Evolutionary conservation across 1,140 invertebrate species (phyloP).

Genomic region (Diachasma alloeum): DNA sequence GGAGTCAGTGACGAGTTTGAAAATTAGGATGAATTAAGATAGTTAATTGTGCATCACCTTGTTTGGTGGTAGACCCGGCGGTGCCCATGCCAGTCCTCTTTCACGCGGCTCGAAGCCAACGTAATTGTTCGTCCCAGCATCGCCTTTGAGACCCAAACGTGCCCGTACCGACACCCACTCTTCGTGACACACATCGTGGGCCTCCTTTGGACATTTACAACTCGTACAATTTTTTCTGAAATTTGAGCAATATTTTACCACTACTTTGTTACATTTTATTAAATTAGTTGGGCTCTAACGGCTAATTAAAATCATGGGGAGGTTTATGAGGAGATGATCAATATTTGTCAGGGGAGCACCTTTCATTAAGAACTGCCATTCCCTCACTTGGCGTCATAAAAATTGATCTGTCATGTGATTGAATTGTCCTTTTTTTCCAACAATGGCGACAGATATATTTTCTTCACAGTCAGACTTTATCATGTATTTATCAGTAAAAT

Average conservation of each 20-base stretch:
- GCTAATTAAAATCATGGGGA: not conserved
- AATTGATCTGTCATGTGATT: not conserved
- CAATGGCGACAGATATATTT: too few relatives aligned
- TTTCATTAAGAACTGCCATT: slow-evolving; percentile 33
- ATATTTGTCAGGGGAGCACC: slow-evolving; percentile 36
- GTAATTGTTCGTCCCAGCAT: slow-evolving; percentile 56
- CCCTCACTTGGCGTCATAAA: not conserved
- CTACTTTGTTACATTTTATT: not conserved
- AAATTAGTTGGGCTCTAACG: not conserved
- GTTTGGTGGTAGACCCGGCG: slow-evolving; percentile 75
- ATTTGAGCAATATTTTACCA: slow-evolving; percentile 16
- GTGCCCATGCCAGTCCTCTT: slow-evolving; percentile 82
- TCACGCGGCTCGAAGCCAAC: slow-evolving; percentile 67
- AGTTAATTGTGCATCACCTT: slow-evolving; percentile 61
- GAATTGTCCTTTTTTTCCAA: too few relatives aligned
- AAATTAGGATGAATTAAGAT: slow-evolving; percentile 10
- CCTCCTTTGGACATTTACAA: slow-evolving; percentile 87
- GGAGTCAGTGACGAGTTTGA: not conserved
- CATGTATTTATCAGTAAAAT: too few relatives aligned
- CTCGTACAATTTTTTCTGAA: slow-evolving; percentile 84
- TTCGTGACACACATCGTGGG: slow-evolving; percentile 88
- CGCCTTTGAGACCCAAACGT: slow-evolving; percentile 77
- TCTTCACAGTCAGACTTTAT: too few relatives aligned
- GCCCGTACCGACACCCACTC: slow-evolving; percentile 85
- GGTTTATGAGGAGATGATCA: slow-evolving; percentile 29